Percentiles rank a stretch among this genome's conserved stretches.
phyloP scores from a whole-genome alignment of 2,113 vertebrate genomes.

The Hippocampus barbouri region DNA sequence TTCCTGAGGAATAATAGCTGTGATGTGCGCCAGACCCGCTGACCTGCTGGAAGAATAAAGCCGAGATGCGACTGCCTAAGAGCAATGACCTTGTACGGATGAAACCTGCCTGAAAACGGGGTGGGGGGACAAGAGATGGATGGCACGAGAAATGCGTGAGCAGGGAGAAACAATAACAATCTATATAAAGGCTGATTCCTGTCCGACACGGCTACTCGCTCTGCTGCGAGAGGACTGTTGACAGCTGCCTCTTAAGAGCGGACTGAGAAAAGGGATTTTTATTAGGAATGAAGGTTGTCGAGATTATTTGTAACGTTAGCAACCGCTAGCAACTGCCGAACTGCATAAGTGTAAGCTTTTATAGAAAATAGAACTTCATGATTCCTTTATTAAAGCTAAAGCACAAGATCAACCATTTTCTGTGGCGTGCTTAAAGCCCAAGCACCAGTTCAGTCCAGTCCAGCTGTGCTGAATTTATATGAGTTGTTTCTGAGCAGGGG shows the following conservation, averaged over 20 bases:
- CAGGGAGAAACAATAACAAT: conserved; percentile 74
- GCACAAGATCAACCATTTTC: background rate
- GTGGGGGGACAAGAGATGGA: conserved; percentile 51
- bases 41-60: conserved; percentile 75
- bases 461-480: background rate
- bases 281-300: conserved; percentile 45
- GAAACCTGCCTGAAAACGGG: conserved; percentile 60
- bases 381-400: background rate
- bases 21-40: conserved; percentile 73
- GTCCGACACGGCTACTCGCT: conserved; percentile 65
- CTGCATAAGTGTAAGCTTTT: conserved; percentile 7
- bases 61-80: conserved; percentile 67
- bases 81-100: conserved; percentile 73
- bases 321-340: conserved; percentile 7
- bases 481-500: background rate
- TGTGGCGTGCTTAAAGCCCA: background rate
- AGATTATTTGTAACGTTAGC: conserved; percentile 21
- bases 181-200: conserved; percentile 73
- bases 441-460: background rate
- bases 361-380: background rate
- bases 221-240: conserved; percentile 60
- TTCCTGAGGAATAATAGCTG: conserved; percentile 76
- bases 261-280: conserved; percentile 40
- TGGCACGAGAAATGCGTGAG: conserved; percentile 62
- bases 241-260: conserved; percentile 59